These are phyloP conservation scores for Lemur catta DNA, from an alignment of 2,797 vertebrate genomes.

Conservation along the genomic window DNA sequence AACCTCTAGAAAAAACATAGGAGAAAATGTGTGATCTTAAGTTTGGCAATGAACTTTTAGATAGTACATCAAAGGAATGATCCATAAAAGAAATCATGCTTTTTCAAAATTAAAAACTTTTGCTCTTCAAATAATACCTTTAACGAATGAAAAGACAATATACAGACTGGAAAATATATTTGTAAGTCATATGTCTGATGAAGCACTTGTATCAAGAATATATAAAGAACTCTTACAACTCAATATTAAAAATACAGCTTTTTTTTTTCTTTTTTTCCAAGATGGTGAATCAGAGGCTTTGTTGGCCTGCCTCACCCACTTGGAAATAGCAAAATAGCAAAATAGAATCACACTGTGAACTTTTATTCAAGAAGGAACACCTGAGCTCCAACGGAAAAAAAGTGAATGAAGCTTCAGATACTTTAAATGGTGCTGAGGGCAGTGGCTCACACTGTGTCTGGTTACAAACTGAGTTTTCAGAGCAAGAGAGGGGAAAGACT, in stretches of 20 bases:
- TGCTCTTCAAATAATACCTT: not conserved
- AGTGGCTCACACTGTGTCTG: too few species aligned
- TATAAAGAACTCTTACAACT: not conserved
- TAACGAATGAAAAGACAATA: not conserved
- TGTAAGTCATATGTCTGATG: not conserved
- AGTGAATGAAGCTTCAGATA: too few species aligned
- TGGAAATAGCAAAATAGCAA: too few species aligned
- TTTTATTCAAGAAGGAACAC: too few species aligned
- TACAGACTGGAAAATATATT: not conserved
- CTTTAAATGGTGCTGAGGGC: too few species aligned
- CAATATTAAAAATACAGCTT: not conserved
- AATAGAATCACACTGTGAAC: too few species aligned
- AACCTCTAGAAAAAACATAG: not conserved
- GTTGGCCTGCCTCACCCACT: too few species aligned
- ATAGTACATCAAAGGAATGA: not conserved
- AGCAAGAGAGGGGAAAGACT: too few species aligned
- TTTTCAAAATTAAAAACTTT: not conserved
- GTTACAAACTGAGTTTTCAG: too few species aligned
- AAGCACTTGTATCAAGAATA: not conserved
- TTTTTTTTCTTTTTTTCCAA: too few species aligned
- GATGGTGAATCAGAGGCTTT: too few species aligned
- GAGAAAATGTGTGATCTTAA: not conserved
- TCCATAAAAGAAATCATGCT: not conserved
- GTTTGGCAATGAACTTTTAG: not conserved
- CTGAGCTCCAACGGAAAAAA: too few species aligned